Evolutionary conservation across 1,140 invertebrate species (phyloP).

Genomic region (Brachionus sp.): DNA sequence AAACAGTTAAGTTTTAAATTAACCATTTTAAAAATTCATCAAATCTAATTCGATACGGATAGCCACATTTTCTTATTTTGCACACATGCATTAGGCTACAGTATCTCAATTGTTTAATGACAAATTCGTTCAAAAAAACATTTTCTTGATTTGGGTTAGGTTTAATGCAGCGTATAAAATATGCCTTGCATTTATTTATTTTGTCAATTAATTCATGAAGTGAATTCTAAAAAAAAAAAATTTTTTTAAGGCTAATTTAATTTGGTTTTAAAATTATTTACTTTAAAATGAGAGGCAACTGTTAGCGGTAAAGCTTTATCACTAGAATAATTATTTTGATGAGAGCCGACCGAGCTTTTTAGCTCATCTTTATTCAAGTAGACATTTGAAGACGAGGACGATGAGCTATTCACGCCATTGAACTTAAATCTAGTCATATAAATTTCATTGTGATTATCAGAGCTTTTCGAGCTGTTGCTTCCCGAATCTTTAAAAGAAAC

Average conservation of each 20-base stretch:
- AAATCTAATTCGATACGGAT: constrained; percentile 68
- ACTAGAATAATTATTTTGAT: constrained; percentile 7
- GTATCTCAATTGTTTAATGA: constrained; percentile 86
- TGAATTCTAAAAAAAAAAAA: constrained; percentile 23
- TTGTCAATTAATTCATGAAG: constrained; percentile 64
- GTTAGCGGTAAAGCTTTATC: constrained; percentile 38
- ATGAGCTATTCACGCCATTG: constrained; percentile 1
- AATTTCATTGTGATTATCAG: neutral
- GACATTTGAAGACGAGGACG: constrained; percentile 6
- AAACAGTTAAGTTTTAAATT: neutral
- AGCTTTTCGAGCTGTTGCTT: neutral
- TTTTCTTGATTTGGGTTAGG: constrained; percentile 71
- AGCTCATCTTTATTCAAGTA: neutral
- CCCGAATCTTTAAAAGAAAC: neutral
- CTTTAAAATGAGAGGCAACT: constrained; percentile 44
- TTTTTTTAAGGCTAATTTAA: neutral
- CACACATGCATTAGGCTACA: constrained; percentile 99
- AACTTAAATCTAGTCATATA: constrained; percentile 20
- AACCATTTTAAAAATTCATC: constrained; percentile 65
- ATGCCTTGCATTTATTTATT: constrained; percentile 70
- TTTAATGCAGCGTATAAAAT: constrained; percentile 73
- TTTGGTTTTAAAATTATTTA: neutral
- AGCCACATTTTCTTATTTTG: constrained; percentile 88
- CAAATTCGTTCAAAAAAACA: constrained; percentile 47
- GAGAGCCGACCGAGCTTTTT: neutral